Conservation (phyloP, 2,888 invertebrate genomes). For the Torymus texanus region DNA sequence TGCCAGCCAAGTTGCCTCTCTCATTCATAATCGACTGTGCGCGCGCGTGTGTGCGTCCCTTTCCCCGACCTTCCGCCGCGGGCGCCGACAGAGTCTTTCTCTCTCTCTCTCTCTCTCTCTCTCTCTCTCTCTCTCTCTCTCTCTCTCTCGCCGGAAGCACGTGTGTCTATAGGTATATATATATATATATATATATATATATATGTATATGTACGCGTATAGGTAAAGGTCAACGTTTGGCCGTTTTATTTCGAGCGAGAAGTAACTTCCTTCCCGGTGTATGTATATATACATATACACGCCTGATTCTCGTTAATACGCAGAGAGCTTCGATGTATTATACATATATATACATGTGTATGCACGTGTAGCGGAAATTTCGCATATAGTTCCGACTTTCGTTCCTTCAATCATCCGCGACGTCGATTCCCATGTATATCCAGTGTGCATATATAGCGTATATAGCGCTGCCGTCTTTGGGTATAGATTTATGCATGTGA, state of each 20-base stretch:
- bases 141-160: background rate
- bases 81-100: background rate
- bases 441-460: too few species aligned
- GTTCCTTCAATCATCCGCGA: slow-evolving; percentile 19
- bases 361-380: background rate
- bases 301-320: slow-evolving; percentile 8
- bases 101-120: too few species aligned
- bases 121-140: too few species aligned
- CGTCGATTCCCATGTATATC: too few species aligned
- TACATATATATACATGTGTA: background rate
- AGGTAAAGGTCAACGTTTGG: slow-evolving; percentile 20
- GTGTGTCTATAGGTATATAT: background rate
- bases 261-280: slow-evolving; percentile 16
- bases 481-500: too few species aligned
- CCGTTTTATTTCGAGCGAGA: slow-evolving; percentile 20
- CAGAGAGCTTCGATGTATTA: too few species aligned
- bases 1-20: background rate
- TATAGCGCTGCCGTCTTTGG: too few species aligned
- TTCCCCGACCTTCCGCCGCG: slow-evolving; percentile 21
- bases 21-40: slow-evolving; percentile 22
- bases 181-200: too few species aligned
- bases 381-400: slow-evolving; percentile 16
- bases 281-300: background rate
- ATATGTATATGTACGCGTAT: too few species aligned
- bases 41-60: background rate